Evolutionary conservation across 2,888 invertebrate genomes (phyloP), one percentile per base, ranked within the genome.

Genomic region (Machimus rusticus): DNA sequence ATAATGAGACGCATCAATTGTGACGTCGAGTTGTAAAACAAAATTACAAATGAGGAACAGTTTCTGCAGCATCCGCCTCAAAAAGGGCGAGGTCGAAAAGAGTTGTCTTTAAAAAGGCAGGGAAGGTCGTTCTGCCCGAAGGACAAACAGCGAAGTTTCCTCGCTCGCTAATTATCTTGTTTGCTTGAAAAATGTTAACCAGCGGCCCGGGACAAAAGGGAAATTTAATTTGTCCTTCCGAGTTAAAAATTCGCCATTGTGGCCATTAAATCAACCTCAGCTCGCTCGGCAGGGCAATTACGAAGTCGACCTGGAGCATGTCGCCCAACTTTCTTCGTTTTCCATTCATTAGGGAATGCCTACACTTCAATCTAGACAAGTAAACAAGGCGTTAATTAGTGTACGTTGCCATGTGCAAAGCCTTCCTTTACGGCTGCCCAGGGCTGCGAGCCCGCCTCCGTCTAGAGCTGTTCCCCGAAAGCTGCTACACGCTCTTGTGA

Each of bases 341-440:
- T 79, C 46, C 82, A 82, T 66, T 82, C 82, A 82, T 82, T 82
- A 57, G 31, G 82, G 82, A 57, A 82, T 31, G 82, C 57, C 82
- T 86, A 86, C 76, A 86, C 86, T 86, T 86, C 86, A 86, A 86
- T 86, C 76, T 74, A 86, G 86, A 86, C 86, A 76, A 86, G 86
- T 76, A 86, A 86, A 86, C 86, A 86, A 86, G 86, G 86, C 86
- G 86, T 86, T 86, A 86, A 86, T 86, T 86, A 86, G 86, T 86
- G 76, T 86, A 74, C 76, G 34, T 23, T 74, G 51, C 76, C 86
- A 51, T 57, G 57, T 82, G 82, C 57, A 57, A 19, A 82, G 37
- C 2, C 57, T 82, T 82, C 57, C n/a, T 82, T 5, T 82, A n/a
- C 37, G 82, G n/a, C 37, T 6, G 16, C 82, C 82, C 37, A 1